These are phyloP conservation scores for Zoanthus solanderi DNA, from an alignment of 92 coral and sea anemone species.

Conservation along the genomic window DNA sequence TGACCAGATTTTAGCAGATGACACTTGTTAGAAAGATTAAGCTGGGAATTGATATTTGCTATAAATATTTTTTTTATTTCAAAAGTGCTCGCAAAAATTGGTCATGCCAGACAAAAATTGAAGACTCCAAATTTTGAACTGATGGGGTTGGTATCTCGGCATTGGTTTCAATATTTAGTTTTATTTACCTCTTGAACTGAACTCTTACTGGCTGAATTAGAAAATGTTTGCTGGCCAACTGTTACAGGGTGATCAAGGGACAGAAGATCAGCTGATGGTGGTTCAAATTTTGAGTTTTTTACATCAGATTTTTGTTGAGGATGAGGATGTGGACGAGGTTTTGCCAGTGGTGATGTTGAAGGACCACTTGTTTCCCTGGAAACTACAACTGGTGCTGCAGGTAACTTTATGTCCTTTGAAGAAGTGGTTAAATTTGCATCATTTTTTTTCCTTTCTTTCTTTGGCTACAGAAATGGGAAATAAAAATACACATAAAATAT, in stretches of 20 bases:
- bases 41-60: too few species aligned
- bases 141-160: too few species aligned
- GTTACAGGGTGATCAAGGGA: conserved; percentile 37
- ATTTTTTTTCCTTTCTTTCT: conserved; percentile 29
- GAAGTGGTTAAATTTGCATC: conserved; percentile 6
- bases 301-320: not conserved
- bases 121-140: too few species aligned
- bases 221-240: not conserved
- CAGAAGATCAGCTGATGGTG: conserved; percentile 38
- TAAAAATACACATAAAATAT: not conserved
- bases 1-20: too few species aligned
- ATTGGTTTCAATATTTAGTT: too few species aligned
- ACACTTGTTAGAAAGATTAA: too few species aligned
- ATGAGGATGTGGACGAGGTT: conserved; percentile 32
- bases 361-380: not conserved
- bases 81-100: too few species aligned
- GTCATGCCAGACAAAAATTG: too few species aligned
- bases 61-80: too few species aligned
- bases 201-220: not conserved
- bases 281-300: not conserved
- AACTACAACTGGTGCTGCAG: not conserved
- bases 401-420: conserved; percentile 7
- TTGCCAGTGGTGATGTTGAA: not conserved
- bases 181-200: not conserved
- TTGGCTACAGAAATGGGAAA: conserved; percentile 23